Evolutionary conservation across 2,888 invertebrate species (phyloP).

Genomic region (Sisyra terminalis): DNA sequence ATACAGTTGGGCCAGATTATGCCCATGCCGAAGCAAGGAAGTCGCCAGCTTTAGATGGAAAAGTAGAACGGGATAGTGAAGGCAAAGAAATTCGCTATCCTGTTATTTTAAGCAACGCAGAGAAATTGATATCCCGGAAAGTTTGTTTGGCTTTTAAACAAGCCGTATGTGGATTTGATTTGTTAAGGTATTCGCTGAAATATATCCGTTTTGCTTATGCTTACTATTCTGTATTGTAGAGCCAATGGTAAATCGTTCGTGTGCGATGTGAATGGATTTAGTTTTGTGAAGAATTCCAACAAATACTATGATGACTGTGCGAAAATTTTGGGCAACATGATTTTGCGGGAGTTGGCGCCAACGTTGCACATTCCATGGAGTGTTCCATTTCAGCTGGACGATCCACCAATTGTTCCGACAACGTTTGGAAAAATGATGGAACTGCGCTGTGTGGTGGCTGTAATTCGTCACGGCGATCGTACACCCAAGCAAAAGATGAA

Average conservation of each 20-base stretch:
- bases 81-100: conserved; percentile 98
- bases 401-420: conserved; percentile 97
- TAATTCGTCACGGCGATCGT: conserved; percentile 94
- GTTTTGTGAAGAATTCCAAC: conserved; percentile 98
- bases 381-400: conserved; percentile 91
- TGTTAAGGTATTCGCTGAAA: conserved; percentile 47
- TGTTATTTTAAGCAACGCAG: conserved; percentile 90
- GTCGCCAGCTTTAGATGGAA: conserved; percentile 95
- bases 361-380: conserved; percentile 95
- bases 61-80: conserved; percentile 94
- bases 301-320: conserved; percentile 99
- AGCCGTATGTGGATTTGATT: conserved; percentile 98
- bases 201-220: background rate
- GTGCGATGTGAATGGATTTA: conserved; percentile 99
- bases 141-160: conserved; percentile 94
- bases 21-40: conserved; percentile 99
- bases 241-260: conserved; percentile 98
- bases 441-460: conserved; percentile 86
- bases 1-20: conserved; percentile 98
- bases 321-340: conserved; percentile 96
- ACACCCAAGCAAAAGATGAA: conserved; percentile 99
- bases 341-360: conserved; percentile 84
- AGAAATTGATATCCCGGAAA: conserved; percentile 94
- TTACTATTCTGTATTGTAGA: conserved; percentile 27
- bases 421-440: conserved; percentile 97